Conservation (phyloP, 2,113 vertebrate species). For the Macquaria australasica region DNA sequence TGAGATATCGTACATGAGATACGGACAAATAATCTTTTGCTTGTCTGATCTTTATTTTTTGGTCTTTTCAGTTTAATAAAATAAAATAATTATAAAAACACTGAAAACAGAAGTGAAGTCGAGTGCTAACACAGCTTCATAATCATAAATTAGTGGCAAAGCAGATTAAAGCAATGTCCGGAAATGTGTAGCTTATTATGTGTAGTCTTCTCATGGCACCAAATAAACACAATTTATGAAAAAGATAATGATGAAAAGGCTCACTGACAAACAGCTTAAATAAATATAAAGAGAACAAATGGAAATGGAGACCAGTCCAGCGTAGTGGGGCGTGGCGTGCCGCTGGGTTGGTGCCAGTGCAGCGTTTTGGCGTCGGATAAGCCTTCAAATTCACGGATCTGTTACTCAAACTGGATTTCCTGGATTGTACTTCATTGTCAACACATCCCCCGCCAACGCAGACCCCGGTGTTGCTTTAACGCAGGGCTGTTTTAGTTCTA, state of each 20-base stretch:
- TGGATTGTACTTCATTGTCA: no score
- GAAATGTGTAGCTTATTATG: neutral
- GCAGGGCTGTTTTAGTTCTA: no score
- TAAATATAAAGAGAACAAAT: neutral
- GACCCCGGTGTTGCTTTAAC: no score
- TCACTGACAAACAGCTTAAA: neutral
- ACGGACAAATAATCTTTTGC: neutral
- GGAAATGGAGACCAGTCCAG: neutral
- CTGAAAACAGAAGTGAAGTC: neutral
- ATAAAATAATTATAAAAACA: neutral
- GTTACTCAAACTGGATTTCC: no score
- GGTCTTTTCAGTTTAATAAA: neutral
- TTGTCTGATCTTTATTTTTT: neutral
- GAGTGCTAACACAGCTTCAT: neutral
- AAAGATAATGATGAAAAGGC: neutral
- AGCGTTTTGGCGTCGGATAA: no score
- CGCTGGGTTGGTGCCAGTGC: no score
- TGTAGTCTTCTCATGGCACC: neutral
- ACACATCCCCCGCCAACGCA: no score
- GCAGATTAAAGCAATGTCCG: no score
- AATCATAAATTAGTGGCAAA: neutral
- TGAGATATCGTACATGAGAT: neutral
- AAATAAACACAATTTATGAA: neutral
- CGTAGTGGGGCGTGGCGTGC: no score
- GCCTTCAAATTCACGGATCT: no score